Conservation (phyloP, 37 sponge, comb jelly and placozoan genomes). For the Theonella swinhoei region DNA sequence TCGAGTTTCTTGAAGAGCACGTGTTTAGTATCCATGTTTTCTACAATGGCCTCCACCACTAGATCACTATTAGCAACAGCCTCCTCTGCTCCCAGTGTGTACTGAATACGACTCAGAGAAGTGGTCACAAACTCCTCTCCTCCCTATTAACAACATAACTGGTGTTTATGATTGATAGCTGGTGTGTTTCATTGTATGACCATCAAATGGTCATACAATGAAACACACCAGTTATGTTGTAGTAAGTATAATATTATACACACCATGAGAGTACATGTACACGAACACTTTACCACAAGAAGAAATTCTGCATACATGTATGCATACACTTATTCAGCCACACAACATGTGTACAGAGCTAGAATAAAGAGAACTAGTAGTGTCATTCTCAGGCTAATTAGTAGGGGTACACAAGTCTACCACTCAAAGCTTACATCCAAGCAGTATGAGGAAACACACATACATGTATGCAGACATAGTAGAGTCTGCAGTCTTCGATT, state of each 20-base stretch:
- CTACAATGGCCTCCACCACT: conserved; percentile 95
- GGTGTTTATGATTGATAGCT: too few species aligned
- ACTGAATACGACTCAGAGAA: conserved; percentile 46
- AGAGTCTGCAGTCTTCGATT: too few species aligned
- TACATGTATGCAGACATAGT: too few species aligned
- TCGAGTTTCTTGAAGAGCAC: conserved; percentile 84
- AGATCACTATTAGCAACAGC: conserved; percentile 61
- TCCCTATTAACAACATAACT: conserved; percentile 41
- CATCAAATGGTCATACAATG: too few species aligned
- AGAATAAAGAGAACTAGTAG: too few species aligned
- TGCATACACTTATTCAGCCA: too few species aligned
- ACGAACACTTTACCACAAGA: not conserved
- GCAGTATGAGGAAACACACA: not conserved
- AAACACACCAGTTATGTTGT: too few species aligned
- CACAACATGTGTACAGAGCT: too few species aligned
- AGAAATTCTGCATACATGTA: too few species aligned
- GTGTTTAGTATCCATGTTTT: conserved; percentile 85
- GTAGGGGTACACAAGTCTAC: too few species aligned
- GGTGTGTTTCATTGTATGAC: too few species aligned
- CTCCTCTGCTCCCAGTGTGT: conserved; percentile 15
- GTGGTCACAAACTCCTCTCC: conserved; percentile 50
- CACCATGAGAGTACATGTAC: not conserved
- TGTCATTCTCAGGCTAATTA: not conserved
- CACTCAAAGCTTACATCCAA: not conserved
- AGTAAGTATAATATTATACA: too few species aligned